Conservation (phyloP, 2,113 vertebrate genomes). For the Girardinichthys multiradiatus region DNA sequence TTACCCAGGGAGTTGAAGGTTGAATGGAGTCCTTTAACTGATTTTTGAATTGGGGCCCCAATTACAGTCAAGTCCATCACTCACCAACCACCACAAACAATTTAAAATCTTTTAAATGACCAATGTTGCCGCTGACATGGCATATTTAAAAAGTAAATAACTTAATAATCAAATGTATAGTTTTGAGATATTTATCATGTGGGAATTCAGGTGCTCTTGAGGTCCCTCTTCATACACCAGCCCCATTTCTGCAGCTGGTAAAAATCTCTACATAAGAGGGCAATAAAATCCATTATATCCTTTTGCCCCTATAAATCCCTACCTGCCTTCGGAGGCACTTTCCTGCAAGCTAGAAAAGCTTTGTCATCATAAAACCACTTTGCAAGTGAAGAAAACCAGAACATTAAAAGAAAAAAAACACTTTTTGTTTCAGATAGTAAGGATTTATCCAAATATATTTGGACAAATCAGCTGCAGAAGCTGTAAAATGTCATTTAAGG, state of each 20-base stretch:
- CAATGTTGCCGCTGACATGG: too few relatives aligned
- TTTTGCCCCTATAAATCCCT: conserved; percentile 1
- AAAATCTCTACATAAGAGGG: not conserved
- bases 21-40: too few relatives aligned
- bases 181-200: not conserved
- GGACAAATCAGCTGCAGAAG: not conserved
- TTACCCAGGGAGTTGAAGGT: too few relatives aligned
- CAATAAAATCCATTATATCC: not conserved
- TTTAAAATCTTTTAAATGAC: too few relatives aligned
- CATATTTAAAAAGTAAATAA: not conserved
- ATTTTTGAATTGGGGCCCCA: too few relatives aligned
- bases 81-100: too few relatives aligned
- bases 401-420: not conserved
- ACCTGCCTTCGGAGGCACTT: not conserved
- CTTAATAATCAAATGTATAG: not conserved
- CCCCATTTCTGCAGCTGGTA: not conserved
- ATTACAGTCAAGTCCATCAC: too few relatives aligned
- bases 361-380: conserved; percentile 12
- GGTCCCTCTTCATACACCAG: not conserved
- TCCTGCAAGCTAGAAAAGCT: not conserved
- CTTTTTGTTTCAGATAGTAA: not conserved
- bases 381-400: conserved; percentile 2
- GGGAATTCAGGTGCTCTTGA: too few relatives aligned
- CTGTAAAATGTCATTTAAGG: not conserved
- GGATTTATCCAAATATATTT: not conserved